These are phyloP conservation scores for Standfussiana lucernea DNA, from an alignment of 2,888 invertebrate genomes.

Conservation along the genomic window DNA sequence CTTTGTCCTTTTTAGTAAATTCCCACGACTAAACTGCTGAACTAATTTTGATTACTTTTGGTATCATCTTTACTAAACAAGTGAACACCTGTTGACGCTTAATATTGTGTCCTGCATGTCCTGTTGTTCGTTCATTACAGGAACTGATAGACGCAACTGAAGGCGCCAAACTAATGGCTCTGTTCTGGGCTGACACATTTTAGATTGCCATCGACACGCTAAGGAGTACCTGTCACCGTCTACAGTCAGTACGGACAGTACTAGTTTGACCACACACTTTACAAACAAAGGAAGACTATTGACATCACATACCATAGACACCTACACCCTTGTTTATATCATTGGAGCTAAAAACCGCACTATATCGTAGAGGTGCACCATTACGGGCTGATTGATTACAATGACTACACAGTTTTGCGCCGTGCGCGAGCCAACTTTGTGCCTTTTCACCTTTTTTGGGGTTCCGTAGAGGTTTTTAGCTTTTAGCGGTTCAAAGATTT, in stretches of 20 bases:
- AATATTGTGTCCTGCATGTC: background rate
- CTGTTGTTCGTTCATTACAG: background rate
- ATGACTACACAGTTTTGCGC: slow-evolving; percentile 81
- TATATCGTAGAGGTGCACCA: slow-evolving; percentile 54
- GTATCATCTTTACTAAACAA: background rate
- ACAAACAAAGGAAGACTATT: slow-evolving; percentile 11
- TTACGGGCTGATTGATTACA: slow-evolving; percentile 83
- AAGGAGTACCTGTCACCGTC: background rate
- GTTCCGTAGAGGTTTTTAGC: slow-evolving; percentile 67
- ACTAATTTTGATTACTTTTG: background rate
- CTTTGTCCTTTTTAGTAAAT: background rate
- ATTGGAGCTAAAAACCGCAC: slow-evolving; percentile 21
- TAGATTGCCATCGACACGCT: background rate
- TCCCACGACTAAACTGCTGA: accelerated
- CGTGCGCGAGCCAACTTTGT: slow-evolving; percentile 81
- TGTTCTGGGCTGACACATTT: background rate
- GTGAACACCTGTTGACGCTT: no score
- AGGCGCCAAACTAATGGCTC: background rate
- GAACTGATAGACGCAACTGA: background rate
- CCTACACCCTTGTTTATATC: slow-evolving; percentile 22
- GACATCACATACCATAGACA: slow-evolving; percentile 30
- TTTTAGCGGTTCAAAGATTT: slow-evolving; percentile 49
- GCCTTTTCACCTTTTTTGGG: slow-evolving; percentile 80
- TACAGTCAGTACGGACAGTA: background rate
- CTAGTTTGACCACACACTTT: no score